A percentile compares a stretch with the other conserved stretches of the same genome.
Evolutionary conservation across 2,888 invertebrate species (phyloP).

Genomic region (Rhingia campestris): DNA sequence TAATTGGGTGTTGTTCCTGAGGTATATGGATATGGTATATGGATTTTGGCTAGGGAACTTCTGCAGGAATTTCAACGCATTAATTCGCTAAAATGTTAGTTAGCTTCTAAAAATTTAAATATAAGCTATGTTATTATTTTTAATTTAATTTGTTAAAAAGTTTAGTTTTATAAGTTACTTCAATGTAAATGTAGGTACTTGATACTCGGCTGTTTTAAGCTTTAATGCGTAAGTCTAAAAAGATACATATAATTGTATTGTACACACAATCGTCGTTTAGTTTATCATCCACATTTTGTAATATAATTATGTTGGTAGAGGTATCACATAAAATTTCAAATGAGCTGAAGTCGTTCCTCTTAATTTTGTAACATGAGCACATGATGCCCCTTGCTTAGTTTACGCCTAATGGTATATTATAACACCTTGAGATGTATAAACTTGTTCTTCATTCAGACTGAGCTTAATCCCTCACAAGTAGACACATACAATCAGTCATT

Average conservation of each 20-base stretch:
- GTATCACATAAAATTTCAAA: background rate
- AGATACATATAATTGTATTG: too few relatives aligned
- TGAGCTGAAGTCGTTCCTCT: background rate
- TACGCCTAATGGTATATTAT: background rate
- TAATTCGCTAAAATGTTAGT: too few relatives aligned
- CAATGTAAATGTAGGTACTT: background rate
- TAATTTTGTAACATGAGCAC: background rate
- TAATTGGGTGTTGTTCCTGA: too few relatives aligned
- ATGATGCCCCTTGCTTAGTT: background rate
- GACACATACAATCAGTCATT: slow-evolving; percentile 55
- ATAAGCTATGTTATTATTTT: too few relatives aligned
- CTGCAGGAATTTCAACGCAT: too few relatives aligned
- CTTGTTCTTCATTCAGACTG: slow-evolving; percentile 13
- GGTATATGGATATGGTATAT: too few relatives aligned
- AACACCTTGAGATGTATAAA: slow-evolving; percentile 16
- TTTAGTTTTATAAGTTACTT: background rate
- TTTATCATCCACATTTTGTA: too few relatives aligned
- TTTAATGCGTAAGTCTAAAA: background rate
- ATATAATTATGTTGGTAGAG: too few relatives aligned
- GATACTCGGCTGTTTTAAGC: background rate
- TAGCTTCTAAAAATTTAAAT: too few relatives aligned
- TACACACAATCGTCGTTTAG: too few relatives aligned
- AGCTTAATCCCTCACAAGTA: slow-evolving; percentile 53
- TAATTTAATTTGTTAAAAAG: too few relatives aligned
- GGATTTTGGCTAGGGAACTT: too few relatives aligned